Evolutionary conservation across 2,888 invertebrate genomes (phyloP), one percentile per base, ranked within the genome.

Genomic region (Drosophila rubida): DNA sequence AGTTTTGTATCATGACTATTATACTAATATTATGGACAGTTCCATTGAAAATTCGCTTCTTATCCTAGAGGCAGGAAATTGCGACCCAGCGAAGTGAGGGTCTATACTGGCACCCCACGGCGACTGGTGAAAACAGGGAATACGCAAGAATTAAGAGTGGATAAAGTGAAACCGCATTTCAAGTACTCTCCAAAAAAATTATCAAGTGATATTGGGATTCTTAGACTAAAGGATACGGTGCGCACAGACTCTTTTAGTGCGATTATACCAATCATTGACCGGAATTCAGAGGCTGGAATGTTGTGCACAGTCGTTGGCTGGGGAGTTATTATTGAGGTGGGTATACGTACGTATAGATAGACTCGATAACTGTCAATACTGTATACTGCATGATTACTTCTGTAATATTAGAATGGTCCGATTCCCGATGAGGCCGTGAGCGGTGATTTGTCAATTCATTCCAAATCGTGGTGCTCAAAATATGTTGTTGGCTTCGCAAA

Each of bases 301-400:
- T 0, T 32, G 2, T 89, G 89, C 55, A 78, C 75, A 2, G 67
- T 78, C 4, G 30, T 84, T 0, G 88, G 88, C 32, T 88, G 88
- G 88, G 88, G 88, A 6, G 70, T 77, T 2, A 50, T 88, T 4
- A 68, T 84, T 4, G 60, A 76, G 67, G 87, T 88, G 44, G 16
- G 37, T 5, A 23, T 32, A n/a, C n/a, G n/a, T n/a, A n/a, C n/a
- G n/a, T n/a, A n/a, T n/a, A n/a, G n/a, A n/a, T n/a, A n/a, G n/a
- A n/a, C n/a, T n/a, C n/a, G n/a, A n/a, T n/a, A n/a, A n/a, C n/a
- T n/a, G n/a, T n/a, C n/a, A n/a, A n/a, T n/a, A n/a, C n/a, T n/a
- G n/a, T n/a, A n/a, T n/a, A n/a, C n/a, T n/a, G 1, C 14, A 19
- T 27, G 7, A 9, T 8, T 8, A 13, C 39, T 39, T 4, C 11